Conservation (phyloP, 2,888 invertebrate genomes). For the Agapostemon virescens region DNA sequence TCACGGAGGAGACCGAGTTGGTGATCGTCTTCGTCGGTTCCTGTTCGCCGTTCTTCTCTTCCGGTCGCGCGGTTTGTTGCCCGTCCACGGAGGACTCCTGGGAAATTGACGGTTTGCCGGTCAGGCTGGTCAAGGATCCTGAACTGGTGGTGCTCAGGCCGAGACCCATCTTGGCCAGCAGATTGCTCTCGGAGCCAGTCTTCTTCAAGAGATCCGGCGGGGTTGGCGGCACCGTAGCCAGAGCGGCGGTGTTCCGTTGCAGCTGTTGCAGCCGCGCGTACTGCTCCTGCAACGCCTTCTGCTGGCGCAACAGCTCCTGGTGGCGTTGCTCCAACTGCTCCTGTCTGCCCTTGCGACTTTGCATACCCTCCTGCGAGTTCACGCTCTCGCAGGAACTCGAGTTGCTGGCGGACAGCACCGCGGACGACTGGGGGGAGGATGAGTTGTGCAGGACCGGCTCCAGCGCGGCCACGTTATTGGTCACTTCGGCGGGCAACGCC, state of each 20-base stretch:
- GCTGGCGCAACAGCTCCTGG: constrained; percentile 92
- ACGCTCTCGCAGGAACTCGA: constrained; percentile 89
- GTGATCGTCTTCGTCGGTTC: constrained; percentile 54
- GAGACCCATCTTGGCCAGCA: constrained; percentile 91
- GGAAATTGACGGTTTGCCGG: constrained; percentile 71
- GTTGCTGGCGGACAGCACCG: constrained; percentile 82
- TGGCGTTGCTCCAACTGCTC: constrained; percentile 92
- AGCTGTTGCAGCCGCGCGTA: constrained; percentile 94
- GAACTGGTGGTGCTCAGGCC: constrained; percentile 83
- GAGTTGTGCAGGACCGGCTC: constrained; percentile 55
- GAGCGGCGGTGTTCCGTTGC: constrained; percentile 88
- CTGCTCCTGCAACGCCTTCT: constrained; percentile 94
- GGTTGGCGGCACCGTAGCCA: constrained; percentile 83
- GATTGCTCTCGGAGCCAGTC: constrained; percentile 93
- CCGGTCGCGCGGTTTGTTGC: constrained; percentile 10
- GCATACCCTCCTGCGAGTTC: constrained; percentile 86
- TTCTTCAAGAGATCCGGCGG: constrained; percentile 87
- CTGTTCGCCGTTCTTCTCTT: constrained; percentile 16
- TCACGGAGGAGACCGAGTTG: constrained; percentile 9
- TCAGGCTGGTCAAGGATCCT: constrained; percentile 85
- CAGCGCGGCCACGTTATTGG: constrained; percentile 24
- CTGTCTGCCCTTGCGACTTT: constrained; percentile 84
- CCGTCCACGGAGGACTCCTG: constrained; percentile 60
- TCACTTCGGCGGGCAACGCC: constrained; percentile 70
- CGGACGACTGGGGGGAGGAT: constrained; percentile 60